Evolutionary conservation across 2,888 invertebrate genomes (phyloP), one percentile per base, ranked within the genome.

Genomic region (Drosophila longiperda): DNA sequence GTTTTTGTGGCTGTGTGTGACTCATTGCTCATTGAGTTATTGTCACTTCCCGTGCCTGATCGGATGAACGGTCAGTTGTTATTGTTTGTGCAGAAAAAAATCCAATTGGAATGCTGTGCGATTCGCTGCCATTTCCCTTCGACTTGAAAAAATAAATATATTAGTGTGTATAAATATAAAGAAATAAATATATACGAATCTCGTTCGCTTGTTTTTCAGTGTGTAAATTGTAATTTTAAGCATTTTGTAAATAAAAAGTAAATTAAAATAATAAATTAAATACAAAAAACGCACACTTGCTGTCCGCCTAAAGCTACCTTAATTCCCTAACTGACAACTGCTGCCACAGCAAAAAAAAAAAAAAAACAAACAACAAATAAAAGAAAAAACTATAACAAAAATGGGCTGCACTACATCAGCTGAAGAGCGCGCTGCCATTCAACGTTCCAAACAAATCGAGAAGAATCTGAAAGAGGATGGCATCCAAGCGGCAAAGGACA

Each of bases 361-460:
- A 58, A 40, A 1, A 11, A 40, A 57, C 66, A 66, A 65, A 38
- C 78, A 80, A 57, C 72, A 68, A 33, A 5, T 20, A 40, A 32
- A 32, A 20, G 9, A 0, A 33, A 9, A 9, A 52, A 59, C 33
- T 67, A 59, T n/a, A 65, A 90, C 70, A 92, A 91, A 45, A 93
- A 99, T 99, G 99, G 99, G 99, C 94, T 99, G 99, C 95, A 98
- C 99, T 93, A 98, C 99, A 96, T 99, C 99, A 94, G 99, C 99
- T 91, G 99, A 99, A 94, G 99, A 99, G 95, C 96, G 99, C 94
- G 98, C 98, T 93, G 99, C 99, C 92, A 96, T 98, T 93, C 99
- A 99, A 94, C 96, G 99, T 94, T 98, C 97, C 94, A 97, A 98
- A 94, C 97, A 97, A 94, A 99, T 99, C 93, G 99, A 99, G 94